A percentile compares a stretch with the other conserved stretches of the same genome.
These are phyloP conservation scores for Scaptodrosophila lebanonensis DNA, from an alignment of 1,140 invertebrate species.

Conservation along the genomic window DNA sequence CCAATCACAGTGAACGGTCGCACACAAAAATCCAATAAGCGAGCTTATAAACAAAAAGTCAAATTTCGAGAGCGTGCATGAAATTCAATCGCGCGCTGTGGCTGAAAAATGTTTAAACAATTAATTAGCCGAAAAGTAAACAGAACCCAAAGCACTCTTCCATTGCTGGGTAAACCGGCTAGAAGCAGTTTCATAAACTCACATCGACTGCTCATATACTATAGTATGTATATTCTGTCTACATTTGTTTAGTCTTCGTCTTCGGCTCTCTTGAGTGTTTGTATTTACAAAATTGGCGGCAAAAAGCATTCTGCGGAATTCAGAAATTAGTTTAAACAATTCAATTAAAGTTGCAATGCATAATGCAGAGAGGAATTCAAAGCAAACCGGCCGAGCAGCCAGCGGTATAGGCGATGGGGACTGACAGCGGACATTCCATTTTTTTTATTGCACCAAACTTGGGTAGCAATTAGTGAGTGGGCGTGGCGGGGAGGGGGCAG, in stretches of 20 bases:
- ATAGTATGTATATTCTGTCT: constrained; percentile 10
- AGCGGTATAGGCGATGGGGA: neutral
- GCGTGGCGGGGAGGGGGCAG: neutral
- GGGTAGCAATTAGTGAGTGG: neutral
- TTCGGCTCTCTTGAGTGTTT: constrained; percentile 33
- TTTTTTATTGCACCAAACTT: constrained; percentile 35
- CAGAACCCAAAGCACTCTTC: no score
- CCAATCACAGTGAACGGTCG: no score
- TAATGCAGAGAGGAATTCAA: constrained; percentile 16
- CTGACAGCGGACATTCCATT: constrained; percentile 8
- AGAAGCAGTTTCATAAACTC: constrained; percentile 6
- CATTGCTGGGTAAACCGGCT: constrained; percentile 37
- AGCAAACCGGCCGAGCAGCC: constrained; percentile 28
- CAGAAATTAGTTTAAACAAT: constrained; percentile 53
- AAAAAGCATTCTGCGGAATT: constrained; percentile 28
- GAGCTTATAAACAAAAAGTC: no score
- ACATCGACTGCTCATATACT: no score
- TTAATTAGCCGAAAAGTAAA: constrained; percentile 65
- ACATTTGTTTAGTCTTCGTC: constrained; percentile 65
- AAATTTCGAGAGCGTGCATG: neutral
- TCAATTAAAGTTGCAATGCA: constrained; percentile 29
- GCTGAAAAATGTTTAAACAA: constrained; percentile 60
- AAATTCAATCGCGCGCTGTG: neutral
- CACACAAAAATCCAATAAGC: no score
- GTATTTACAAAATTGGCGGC: constrained; percentile 60